phyloP scores from a whole-genome alignment of 2,113 vertebrate genomes.

The Aphelocoma coerulescens region DNA sequence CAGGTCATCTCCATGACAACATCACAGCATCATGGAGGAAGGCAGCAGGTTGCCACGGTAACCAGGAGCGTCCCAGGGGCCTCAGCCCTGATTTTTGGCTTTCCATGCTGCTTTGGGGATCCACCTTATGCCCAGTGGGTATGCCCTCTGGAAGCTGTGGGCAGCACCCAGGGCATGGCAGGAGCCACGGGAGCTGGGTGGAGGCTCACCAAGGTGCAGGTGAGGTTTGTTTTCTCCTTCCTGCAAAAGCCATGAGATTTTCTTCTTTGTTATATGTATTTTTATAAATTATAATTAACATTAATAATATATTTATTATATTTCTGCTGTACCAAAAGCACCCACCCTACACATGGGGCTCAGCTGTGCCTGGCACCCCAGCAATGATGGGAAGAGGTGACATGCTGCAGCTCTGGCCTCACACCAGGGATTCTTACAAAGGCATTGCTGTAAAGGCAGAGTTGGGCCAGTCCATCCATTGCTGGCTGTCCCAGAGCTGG shows the following conservation, averaged over 20 bases:
- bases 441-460: not conserved
- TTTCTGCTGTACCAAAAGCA: not conserved
- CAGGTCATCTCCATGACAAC: not conserved
- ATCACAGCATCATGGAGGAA: not conserved
- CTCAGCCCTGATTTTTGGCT: not conserved
- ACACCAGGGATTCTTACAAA: accelerated
- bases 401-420: not conserved
- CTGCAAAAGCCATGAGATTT: not conserved
- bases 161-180: accelerated
- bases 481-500: not conserved
- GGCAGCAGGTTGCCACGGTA: accelerated
- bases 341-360: accelerated
- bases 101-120: not conserved
- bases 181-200: not conserved
- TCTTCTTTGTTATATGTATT: not conserved
- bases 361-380: not conserved
- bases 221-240: not conserved
- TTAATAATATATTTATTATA: not conserved
- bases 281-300: not conserved
- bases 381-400: accelerated
- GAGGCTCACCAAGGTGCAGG: accelerated
- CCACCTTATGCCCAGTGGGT: accelerated
- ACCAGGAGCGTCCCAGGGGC: not conserved
- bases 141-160: not conserved
- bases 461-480: not conserved